Base-by-base conservation (phyloP, 2,113 vertebrate genomes). In the Castor canadensis region DNA sequence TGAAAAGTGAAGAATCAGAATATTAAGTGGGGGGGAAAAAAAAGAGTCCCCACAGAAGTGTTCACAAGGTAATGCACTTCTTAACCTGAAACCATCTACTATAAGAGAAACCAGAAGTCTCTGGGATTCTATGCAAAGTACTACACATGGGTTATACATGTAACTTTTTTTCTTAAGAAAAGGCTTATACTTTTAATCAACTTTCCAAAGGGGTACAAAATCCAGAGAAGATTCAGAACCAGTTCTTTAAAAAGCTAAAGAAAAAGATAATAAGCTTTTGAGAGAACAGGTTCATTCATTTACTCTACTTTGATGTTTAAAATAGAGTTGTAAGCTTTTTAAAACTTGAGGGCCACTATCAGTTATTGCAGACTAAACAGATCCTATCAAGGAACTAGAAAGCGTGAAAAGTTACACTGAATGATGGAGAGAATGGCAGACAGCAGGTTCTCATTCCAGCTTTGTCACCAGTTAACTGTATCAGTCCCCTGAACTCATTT, bases 251-350 rank as follows among this genome's bases (percentile, higher is more conserved):
- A 81, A 75, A 71, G 67, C 52, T 45, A 26, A 94, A 82, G 45
- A 86, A 83, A 96, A 94, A 96, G 28, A 3, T 28, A 73, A 76
- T 30, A 71, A 60, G 24, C 5, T 93, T 93, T 91, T 30, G 35
- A 71, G 38, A 77, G 24, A 93, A n/a, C 58, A 80, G 47, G 40
- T 16, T 77, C 38, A 91, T 60, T 94, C 84, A 89, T 64, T 67
- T 80, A 77, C 35, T 95, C 77, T 56, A 56, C 16, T 79, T 66
- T 72, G 71, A 92, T 67, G 60, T 62, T 88, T 95, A 80, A 79
- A 86, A 83, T 69, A 77, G 20, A 26, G 49, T 43, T 91, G 35
- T 80, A 77, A 93, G 20, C 54, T 47, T 89, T 91, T 73, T 64
- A 96, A 93, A 92, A 66, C 22, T 28, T 38, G n/a, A 77, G 45